These are phyloP conservation scores for Batillaria attramentaria DNA, from an alignment of 1,140 invertebrate species.

Conservation along the genomic window DNA sequence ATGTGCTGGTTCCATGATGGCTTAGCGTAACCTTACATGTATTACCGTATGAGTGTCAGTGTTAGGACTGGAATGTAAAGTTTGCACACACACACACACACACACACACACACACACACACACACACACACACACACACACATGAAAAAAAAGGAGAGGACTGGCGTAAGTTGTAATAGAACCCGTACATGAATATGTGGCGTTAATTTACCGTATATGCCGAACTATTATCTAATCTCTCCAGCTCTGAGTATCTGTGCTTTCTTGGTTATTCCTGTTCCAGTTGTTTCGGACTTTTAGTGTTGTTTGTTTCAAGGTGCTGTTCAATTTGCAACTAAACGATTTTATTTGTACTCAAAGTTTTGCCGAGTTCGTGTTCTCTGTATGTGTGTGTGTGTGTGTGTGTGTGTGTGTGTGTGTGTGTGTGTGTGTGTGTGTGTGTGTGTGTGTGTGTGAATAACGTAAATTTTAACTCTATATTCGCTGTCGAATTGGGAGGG, in stretches of 20 bases:
- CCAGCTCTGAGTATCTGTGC: neutral
- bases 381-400: neutral
- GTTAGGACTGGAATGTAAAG: neutral
- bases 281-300: neutral
- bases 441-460: neutral
- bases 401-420: constrained; percentile 10
- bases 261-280: neutral
- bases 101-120: no score
- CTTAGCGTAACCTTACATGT: no score
- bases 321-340: no score
- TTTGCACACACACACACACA: no score
- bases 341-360: neutral
- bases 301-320: neutral
- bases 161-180: no score
- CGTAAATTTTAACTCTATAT: neutral
- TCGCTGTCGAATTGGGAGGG: neutral
- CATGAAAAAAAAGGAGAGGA: no score
- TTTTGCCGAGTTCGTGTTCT: neutral
- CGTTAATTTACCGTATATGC: neutral
- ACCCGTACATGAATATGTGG: neutral
- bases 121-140: no score
- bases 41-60: neutral
- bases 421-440: neutral
- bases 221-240: neutral
- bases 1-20: no score